These are phyloP conservation scores for Cynocephalus volans DNA, from an alignment of 2,113 vertebrate genomes.

Conservation along the genomic window DNA sequence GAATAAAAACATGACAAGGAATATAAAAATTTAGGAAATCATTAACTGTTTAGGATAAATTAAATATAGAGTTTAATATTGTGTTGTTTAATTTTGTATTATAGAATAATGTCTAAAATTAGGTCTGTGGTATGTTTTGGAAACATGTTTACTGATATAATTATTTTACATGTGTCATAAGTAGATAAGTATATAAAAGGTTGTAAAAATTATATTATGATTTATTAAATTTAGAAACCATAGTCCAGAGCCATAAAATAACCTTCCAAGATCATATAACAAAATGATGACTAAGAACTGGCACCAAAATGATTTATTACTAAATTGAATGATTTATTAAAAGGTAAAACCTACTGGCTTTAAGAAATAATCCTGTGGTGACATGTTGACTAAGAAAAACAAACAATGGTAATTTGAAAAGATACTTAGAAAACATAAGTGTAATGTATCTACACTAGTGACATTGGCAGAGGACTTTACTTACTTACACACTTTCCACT, in stretches of 20 bases:
- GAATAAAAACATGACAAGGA: not conserved
- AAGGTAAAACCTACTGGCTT: not conserved
- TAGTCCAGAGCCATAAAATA: not conserved
- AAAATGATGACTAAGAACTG: not conserved
- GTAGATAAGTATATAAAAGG: not conserved
- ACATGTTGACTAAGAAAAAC: not conserved
- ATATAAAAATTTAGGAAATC: not conserved
- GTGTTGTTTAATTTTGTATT: not conserved
- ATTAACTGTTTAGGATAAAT: not conserved
- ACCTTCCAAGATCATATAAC: not conserved
- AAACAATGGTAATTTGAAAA: not conserved
- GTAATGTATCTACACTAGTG: not conserved
- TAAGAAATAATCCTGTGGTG: not conserved
- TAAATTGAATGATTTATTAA: not conserved
- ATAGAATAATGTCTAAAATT: not conserved
- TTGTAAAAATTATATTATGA: not conserved
- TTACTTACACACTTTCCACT: not conserved
- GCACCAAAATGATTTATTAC: not conserved
- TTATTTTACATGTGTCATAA: not conserved
- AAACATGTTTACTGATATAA: not conserved
- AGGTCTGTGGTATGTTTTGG: not conserved
- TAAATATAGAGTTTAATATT: not conserved
- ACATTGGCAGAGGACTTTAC: not conserved
- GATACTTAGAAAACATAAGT: not conserved
- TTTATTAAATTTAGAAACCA: not conserved